Conservation (phyloP, 2,113 vertebrate species). For the Sterrhoptilus dennistouni region DNA sequence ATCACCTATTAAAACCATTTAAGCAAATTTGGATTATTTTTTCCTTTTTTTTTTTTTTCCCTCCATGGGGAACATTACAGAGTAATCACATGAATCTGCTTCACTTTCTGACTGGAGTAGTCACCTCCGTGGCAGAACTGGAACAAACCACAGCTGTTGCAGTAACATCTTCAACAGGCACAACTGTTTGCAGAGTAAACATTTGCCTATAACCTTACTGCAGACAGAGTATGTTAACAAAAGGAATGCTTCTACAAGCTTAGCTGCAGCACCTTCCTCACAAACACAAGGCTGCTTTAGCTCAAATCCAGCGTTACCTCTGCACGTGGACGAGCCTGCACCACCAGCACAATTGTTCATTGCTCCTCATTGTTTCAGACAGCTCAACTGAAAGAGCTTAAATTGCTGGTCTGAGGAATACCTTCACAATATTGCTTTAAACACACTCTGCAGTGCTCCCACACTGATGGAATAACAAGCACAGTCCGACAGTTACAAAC, state of each 20-base stretch:
- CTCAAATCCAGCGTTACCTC: neutral
- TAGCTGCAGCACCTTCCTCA: neutral
- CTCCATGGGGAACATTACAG: neutral
- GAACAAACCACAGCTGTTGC: slow-evolving; percentile 40
- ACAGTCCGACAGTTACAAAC: slow-evolving; percentile 16
- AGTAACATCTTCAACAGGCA: slow-evolving; percentile 61
- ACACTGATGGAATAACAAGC: slow-evolving; percentile 36
- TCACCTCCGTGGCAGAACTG: neutral
- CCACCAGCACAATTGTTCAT: neutral
- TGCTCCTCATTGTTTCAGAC: slow-evolving; percentile 24
- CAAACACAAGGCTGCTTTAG: neutral
- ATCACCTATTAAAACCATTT: slow-evolving; percentile 33
- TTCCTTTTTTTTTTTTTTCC: rapidly evolving
- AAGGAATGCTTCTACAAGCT: slow-evolving; percentile 26
- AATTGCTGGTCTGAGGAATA: slow-evolving; percentile 28
- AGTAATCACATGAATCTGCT: neutral
- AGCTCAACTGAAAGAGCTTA: slow-evolving; percentile 14
- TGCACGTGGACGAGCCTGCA: neutral
- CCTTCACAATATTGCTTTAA: slow-evolving; percentile 13
- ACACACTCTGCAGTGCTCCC: neutral
- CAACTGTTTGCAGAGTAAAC: slow-evolving; percentile 61
- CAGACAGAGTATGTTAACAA: slow-evolving; percentile 33
- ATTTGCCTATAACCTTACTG: slow-evolving; percentile 45
- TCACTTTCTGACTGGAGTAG: neutral
- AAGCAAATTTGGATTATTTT: neutral